These are phyloP conservation scores for Heteropelma amictum DNA, from an alignment of 2,888 invertebrate species.

Conservation along the genomic window DNA sequence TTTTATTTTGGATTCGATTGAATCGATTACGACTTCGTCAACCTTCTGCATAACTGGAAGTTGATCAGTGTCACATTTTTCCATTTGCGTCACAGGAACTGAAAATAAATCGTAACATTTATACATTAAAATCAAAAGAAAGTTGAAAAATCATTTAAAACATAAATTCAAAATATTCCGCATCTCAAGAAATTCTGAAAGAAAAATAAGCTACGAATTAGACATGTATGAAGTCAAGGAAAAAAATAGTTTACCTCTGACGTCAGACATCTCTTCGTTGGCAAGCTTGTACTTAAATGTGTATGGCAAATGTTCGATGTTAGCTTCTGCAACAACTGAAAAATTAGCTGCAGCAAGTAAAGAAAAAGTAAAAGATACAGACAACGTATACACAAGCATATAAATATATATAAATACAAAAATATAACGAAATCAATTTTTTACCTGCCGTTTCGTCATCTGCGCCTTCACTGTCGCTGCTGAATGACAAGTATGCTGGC, in stretches of 20 bases:
- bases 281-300: not conserved
- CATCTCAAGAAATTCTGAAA: not conserved
- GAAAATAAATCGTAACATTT: too few relatives aligned
- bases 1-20: too few relatives aligned
- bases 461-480: not conserved
- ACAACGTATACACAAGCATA: not conserved
- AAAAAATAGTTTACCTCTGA: not conserved
- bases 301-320: not conserved
- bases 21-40: too few relatives aligned
- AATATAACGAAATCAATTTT: not conserved
- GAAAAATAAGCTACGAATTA: not conserved
- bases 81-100: too few relatives aligned
- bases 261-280: not conserved
- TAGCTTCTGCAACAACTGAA: not conserved
- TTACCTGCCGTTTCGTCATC: not conserved
- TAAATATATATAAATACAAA: conserved; percentile 1
- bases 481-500: not conserved
- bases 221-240: not conserved
- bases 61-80: too few relatives aligned
- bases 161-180: not conserved
- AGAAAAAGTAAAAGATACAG: not conserved
- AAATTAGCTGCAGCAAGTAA: not conserved
- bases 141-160: too few relatives aligned
- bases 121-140: too few relatives aligned
- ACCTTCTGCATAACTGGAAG: too few relatives aligned